Evolutionary conservation across 1,140 invertebrate genomes (phyloP).

Genomic region (Metopolophium dirhodum): DNA sequence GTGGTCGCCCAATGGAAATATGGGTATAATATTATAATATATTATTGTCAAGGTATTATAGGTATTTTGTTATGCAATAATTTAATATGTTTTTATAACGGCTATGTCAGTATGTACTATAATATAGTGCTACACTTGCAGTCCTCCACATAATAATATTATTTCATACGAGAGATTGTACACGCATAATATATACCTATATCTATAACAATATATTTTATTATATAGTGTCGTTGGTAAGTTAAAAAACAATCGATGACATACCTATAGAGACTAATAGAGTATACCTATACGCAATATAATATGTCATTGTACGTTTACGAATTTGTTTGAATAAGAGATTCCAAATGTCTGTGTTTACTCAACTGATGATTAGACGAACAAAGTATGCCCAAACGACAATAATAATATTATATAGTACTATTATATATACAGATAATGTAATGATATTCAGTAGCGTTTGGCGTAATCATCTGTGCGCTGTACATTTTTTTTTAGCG

Average conservation of each 20-base stretch:
- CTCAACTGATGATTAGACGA: constrained; percentile 39
- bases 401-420: neutral
- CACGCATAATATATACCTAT: neutral
- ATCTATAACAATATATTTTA: no score
- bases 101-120: neutral
- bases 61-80: neutral
- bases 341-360: constrained; percentile 37
- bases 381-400: neutral
- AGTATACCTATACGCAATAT: neutral
- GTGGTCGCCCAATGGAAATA: neutral
- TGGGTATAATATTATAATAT: neutral
- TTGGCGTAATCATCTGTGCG: neutral
- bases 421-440: neutral
- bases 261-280: neutral
- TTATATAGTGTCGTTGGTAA: neutral
- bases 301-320: neutral
- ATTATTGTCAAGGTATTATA: neutral
- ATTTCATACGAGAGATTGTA: neutral
- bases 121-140: neutral
- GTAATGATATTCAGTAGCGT: neutral
- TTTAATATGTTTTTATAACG: neutral
- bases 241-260: neutral
- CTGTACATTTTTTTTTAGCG: neutral
- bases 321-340: constrained; percentile 33
- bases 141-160: neutral